phyloP scores from a whole-genome alignment of 2,113 vertebrate genomes.

The Hippocampus mohnikei region DNA sequence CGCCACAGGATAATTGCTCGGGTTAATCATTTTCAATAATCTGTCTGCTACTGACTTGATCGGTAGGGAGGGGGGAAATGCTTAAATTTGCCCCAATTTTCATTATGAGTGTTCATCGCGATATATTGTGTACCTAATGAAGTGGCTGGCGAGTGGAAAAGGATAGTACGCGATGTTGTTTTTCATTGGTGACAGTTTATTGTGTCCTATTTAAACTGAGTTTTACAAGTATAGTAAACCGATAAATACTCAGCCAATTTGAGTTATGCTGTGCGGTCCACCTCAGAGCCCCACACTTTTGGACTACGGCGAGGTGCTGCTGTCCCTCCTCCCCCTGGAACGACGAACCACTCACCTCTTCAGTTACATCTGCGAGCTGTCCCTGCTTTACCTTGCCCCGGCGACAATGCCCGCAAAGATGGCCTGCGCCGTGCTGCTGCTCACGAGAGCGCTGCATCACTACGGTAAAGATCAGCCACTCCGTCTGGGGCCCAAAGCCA shows the following conservation, averaged over 20 bases:
- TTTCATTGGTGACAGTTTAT: too few species aligned
- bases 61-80: too few species aligned
- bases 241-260: neutral
- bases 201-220: too few species aligned
- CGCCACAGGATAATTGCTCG: too few species aligned
- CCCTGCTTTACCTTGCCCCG: slow-evolving; percentile 83
- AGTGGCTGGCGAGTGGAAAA: neutral
- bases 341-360: slow-evolving; percentile 81
- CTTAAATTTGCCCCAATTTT: too few species aligned
- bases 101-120: too few species aligned
- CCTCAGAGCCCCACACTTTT: slow-evolving; percentile 85
- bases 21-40: too few species aligned
- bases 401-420: slow-evolving; percentile 77
- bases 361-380: slow-evolving; percentile 91
- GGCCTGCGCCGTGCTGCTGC: slow-evolving; percentile 82
- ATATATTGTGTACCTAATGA: neutral
- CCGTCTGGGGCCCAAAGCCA: neutral
- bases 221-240: too few species aligned
- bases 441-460: slow-evolving; percentile 81
- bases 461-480: slow-evolving; percentile 74
- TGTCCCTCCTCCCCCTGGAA: slow-evolving; percentile 74
- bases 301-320: slow-evolving; percentile 89
- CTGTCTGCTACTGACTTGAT: too few species aligned
- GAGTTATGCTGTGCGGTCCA: neutral
- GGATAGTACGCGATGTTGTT: neutral